Conservation (phyloP, 1,140 invertebrate genomes). For the Arion vulgaris region DNA sequence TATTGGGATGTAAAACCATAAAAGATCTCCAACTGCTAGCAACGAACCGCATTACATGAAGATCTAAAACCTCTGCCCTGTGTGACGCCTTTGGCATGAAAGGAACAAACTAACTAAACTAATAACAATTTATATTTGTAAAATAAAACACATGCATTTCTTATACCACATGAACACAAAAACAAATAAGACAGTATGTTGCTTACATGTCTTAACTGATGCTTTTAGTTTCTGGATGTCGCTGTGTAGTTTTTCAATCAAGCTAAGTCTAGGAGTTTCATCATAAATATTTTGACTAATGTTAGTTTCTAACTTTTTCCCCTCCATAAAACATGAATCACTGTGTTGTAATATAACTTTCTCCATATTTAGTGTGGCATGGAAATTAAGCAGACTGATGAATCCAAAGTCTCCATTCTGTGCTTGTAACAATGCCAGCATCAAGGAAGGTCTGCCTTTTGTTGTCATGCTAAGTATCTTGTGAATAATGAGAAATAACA, state of each 20-base stretch:
- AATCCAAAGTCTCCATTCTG: neutral
- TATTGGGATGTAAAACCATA: too few species aligned
- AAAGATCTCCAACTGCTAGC: too few species aligned
- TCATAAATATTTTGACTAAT: neutral
- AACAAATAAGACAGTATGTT: too few species aligned
- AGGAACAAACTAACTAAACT: too few species aligned
- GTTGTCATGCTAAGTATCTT: neutral
- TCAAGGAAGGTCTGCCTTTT: neutral
- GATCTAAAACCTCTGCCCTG: too few species aligned
- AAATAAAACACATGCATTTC: too few species aligned
- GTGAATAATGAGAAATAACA: neutral
- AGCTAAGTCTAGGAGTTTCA: neutral
- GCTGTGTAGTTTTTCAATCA: neutral
- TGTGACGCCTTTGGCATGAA: too few species aligned
- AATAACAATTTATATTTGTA: too few species aligned
- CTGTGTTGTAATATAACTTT: neutral
- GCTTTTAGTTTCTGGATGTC: slow-evolving; percentile 1
- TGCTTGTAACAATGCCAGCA: neutral
- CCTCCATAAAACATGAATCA: neutral
- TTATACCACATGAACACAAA: too few species aligned
- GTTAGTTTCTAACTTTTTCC: neutral
- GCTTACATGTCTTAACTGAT: neutral
- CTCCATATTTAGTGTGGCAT: neutral
- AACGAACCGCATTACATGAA: too few species aligned
- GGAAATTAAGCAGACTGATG: neutral